These are phyloP conservation scores for Dyspetes luteomarginatus DNA, from an alignment of 2,888 invertebrate genomes.

Conservation along the genomic window DNA sequence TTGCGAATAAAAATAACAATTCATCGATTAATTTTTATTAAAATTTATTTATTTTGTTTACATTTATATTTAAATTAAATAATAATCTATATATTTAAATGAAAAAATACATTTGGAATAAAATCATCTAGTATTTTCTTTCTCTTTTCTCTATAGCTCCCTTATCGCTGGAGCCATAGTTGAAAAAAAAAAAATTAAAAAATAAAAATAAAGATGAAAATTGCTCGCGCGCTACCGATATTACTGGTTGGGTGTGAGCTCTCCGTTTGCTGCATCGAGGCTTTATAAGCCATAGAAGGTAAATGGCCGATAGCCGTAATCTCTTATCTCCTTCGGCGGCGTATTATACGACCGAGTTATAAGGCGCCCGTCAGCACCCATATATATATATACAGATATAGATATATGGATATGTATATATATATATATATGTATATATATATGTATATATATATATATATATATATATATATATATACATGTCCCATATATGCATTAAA, in stretches of 20 bases:
- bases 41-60: no score
- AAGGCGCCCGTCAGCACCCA: constrained; percentile 38
- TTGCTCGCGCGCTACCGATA: constrained; percentile 39
- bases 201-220: constrained; percentile 10
- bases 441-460: no score
- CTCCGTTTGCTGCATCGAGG: constrained; percentile 12
- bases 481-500: neutral
- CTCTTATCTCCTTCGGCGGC: constrained; percentile 71
- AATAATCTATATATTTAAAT: no score
- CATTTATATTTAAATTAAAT: no score
- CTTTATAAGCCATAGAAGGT: constrained; percentile 69
- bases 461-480: constrained; percentile 12
- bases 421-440: no score
- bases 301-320: constrained; percentile 75
- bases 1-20: no score
- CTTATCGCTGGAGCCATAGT: neutral
- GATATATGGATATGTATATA: neutral
- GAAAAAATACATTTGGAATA: no score
- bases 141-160: neutral
- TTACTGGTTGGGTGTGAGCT: constrained; percentile 27
- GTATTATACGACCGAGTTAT: constrained; percentile 53
- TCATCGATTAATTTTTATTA: no score
- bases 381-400: constrained; percentile 29
- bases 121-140: no score
- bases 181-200: neutral